These are phyloP conservation scores for Drosophila ogumai DNA, from an alignment of 1,140 invertebrate species.

Conservation along the genomic window DNA sequence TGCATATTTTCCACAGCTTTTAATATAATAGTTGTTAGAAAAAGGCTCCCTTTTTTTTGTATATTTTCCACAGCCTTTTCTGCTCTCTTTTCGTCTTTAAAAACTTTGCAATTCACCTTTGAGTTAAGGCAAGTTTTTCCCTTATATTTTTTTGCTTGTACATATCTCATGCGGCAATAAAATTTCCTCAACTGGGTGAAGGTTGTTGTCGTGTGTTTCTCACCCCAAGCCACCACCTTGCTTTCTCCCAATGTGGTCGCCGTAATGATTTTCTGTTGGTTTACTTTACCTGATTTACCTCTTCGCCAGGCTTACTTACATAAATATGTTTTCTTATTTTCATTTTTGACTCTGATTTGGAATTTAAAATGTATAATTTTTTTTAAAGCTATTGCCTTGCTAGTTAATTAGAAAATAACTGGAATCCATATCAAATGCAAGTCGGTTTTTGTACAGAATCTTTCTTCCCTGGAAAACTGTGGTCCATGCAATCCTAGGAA, in stretches of 20 bases:
- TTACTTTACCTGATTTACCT: slow-evolving; percentile 11
- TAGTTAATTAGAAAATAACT: slow-evolving; percentile 10
- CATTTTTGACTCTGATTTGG: too few relatives aligned
- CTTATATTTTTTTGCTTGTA: slow-evolving; percentile 13
- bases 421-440: slow-evolving; percentile 10
- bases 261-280: slow-evolving; percentile 24
- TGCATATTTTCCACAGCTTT: too few relatives aligned
- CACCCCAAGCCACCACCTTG: background rate
- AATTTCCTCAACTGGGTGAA: slow-evolving; percentile 51
- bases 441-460: background rate
- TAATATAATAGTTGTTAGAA: background rate
- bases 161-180: slow-evolving; percentile 38
- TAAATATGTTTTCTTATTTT: background rate
- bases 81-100: background rate
- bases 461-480: slow-evolving; percentile 8
- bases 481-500: background rate
- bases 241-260: slow-evolving; percentile 26
- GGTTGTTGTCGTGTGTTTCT: slow-evolving; percentile 26
- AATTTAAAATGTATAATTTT: background rate
- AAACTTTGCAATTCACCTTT: slow-evolving; percentile 20
- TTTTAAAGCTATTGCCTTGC: background rate
- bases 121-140: slow-evolving; percentile 31
- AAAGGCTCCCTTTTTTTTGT: background rate
- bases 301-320: background rate
- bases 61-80: background rate